Conservation (phyloP, 2,888 invertebrate species). For the Unio pictorum region DNA sequence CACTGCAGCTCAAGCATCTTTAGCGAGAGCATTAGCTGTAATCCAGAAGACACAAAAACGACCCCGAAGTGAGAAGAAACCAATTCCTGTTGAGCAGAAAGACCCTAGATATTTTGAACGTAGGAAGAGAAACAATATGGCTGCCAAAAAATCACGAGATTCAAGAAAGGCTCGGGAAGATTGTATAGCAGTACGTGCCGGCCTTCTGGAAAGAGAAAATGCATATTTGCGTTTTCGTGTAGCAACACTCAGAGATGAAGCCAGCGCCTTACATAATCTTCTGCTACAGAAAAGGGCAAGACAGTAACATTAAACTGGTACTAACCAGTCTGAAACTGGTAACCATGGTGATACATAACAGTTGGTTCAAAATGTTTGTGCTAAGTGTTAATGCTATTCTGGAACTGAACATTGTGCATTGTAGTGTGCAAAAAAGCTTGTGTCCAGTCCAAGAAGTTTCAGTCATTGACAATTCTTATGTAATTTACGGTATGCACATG, state of each 20-base stretch:
- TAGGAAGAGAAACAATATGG: constrained; percentile 89
- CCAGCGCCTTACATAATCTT: constrained; percentile 80
- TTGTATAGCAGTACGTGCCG: constrained; percentile 88
- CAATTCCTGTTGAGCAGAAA: constrained; percentile 89
- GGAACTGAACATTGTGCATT: too few relatives aligned
- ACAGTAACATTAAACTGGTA: constrained; percentile 5
- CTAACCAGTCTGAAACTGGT: too few relatives aligned
- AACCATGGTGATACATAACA: too few relatives aligned
- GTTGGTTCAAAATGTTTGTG: too few relatives aligned
- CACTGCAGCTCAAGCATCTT: constrained; percentile 27
- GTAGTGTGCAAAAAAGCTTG: too few relatives aligned
- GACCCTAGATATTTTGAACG: constrained; percentile 92
- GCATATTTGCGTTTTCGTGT: constrained; percentile 88
- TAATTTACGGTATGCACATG: too few relatives aligned
- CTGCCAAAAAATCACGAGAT: constrained; percentile 92
- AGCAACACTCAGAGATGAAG: constrained; percentile 85
- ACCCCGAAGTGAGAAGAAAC: constrained; percentile 74
- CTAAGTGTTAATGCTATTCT: too few relatives aligned
- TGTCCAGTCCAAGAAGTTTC: too few relatives aligned
- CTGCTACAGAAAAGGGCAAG: constrained; percentile 74
- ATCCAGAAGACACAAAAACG: constrained; percentile 57
- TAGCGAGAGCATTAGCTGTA: constrained; percentile 57
- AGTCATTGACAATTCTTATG: too few relatives aligned
- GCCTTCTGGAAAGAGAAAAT: constrained; percentile 89
- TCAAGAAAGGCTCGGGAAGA: constrained; percentile 90